Conservation (phyloP, 2,113 vertebrate genomes). For the Bettongia penicillata region DNA sequence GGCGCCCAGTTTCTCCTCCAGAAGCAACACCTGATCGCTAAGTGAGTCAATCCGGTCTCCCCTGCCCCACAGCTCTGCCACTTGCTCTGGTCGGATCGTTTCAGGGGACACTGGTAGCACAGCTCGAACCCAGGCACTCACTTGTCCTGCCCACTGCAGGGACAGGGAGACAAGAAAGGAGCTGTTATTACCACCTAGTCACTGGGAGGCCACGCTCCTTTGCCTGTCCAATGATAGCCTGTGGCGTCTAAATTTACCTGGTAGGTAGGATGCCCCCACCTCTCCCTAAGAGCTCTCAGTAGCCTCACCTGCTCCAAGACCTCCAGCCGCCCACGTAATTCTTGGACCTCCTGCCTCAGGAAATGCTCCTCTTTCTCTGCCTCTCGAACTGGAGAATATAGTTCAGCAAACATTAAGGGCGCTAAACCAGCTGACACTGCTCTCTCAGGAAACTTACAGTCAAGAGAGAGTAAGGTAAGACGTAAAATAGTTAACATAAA, state of each 20-base stretch:
- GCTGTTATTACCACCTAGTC: no score
- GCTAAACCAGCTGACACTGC: not conserved
- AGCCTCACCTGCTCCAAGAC: constrained; percentile 77
- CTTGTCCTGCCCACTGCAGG: constrained; percentile 71
- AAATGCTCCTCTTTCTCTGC: not conserved
- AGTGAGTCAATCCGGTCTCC: constrained; percentile 79
- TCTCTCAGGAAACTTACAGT: not conserved
- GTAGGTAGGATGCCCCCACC: not conserved
- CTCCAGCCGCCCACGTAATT: constrained; percentile 73
- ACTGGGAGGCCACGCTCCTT: not conserved
- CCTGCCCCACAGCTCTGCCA: constrained; percentile 75
- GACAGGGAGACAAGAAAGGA: not conserved
- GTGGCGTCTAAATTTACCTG: not conserved
- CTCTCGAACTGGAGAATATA: constrained; percentile 58
- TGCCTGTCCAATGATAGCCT: no score
- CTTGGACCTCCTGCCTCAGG: constrained; percentile 60
- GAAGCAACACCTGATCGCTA: constrained; percentile 80
- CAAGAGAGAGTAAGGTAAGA: not conserved
- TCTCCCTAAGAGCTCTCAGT: no score
- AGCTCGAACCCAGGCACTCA: constrained; percentile 66
- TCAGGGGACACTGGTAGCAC: constrained; percentile 73
- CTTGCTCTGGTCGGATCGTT: constrained; percentile 68
- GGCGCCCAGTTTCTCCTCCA: constrained; percentile 79
- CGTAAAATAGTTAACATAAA: not conserved
- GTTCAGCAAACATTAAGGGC: not conserved